These are phyloP conservation scores for Phrynocephalus forsythii DNA, from an alignment of 2,797 vertebrate species.

Conservation along the genomic window DNA sequence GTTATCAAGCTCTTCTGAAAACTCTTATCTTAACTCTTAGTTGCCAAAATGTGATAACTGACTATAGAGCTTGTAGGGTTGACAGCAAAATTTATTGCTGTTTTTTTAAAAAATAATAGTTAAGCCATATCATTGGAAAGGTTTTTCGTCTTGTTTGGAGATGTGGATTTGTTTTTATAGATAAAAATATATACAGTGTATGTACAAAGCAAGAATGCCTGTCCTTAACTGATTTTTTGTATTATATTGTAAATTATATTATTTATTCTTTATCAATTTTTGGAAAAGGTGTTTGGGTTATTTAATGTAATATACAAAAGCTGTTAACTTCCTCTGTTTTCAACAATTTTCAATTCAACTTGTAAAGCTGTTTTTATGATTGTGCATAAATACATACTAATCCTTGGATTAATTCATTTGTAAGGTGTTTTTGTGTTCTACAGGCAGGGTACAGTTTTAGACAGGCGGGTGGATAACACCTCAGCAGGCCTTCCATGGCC, in stretches of 20 bases:
- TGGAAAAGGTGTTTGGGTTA: conserved; percentile 86
- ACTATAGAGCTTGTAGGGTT: conserved; percentile 68
- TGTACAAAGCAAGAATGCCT: conserved; percentile 86
- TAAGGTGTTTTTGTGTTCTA: conserved; percentile 46
- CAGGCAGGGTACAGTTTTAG: background rate
- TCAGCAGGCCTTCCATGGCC: background rate
- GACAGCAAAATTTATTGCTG: conserved; percentile 77
- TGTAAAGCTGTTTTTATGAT: conserved; percentile 93
- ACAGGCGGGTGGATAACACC: background rate
- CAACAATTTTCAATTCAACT: conserved; percentile 85
- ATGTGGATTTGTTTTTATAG: conserved; percentile 85
- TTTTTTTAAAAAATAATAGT: conserved; percentile 79
- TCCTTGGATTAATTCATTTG: conserved; percentile 76
- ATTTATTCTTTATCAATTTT: conserved; percentile 95
- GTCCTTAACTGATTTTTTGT: conserved; percentile 91
- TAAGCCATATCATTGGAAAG: conserved; percentile 84
- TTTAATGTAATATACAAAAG: conserved; percentile 91
- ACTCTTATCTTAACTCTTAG: conserved; percentile 53
- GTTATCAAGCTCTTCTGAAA: conserved; percentile 59
- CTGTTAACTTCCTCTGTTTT: conserved; percentile 84
- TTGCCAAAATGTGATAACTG: conserved; percentile 63
- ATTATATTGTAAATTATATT: conserved; percentile 97
- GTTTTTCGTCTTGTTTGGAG: conserved; percentile 80
- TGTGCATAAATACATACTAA: conserved; percentile 92
- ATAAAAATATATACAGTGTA: conserved; percentile 82